Conservation (phyloP, 2,113 vertebrate genomes). For the Naja naja region DNA sequence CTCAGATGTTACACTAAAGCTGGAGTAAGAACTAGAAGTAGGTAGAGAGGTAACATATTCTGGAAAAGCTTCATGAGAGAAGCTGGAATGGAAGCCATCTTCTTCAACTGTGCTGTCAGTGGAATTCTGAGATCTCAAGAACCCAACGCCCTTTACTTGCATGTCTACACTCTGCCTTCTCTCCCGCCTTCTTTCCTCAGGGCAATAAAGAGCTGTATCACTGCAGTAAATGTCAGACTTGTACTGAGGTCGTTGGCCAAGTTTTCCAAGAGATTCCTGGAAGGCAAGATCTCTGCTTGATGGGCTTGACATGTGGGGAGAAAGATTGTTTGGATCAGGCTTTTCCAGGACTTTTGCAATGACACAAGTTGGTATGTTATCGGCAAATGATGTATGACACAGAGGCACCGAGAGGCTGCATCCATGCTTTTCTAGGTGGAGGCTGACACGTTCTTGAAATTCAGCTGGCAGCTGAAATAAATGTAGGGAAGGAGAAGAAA, state of each 20-base stretch:
- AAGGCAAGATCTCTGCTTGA: constrained; percentile 71
- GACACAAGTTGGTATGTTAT: constrained; percentile 81
- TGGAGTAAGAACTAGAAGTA: constrained; percentile 89
- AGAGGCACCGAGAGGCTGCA: constrained; percentile 73
- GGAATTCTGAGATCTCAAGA: constrained; percentile 83
- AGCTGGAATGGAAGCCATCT: constrained; percentile 80
- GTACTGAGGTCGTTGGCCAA: constrained; percentile 73
- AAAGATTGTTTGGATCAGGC: constrained; percentile 80
- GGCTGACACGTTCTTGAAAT: constrained; percentile 88
- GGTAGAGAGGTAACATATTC: constrained; percentile 83
- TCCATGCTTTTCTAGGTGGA: constrained; percentile 83
- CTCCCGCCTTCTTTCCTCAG: constrained; percentile 81
- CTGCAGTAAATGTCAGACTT: constrained; percentile 91
- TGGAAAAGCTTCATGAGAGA: constrained; percentile 78
- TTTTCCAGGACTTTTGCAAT: constrained; percentile 90
- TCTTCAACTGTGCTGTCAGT: constrained; percentile 85
- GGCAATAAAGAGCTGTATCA: constrained; percentile 91
- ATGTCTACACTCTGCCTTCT: constrained; percentile 84
- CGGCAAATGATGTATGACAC: constrained; percentile 81
- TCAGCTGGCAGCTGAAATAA: constrained; percentile 81
- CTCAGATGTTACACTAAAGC: constrained; percentile 87
- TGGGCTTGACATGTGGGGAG: constrained; percentile 80
- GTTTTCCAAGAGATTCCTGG: constrained; percentile 74
- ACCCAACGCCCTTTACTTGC: constrained; percentile 71
- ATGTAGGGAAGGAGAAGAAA: constrained; percentile 5